phyloP scores from a whole-genome alignment of 2,113 vertebrate genomes.

The Nycticebus coucang region DNA sequence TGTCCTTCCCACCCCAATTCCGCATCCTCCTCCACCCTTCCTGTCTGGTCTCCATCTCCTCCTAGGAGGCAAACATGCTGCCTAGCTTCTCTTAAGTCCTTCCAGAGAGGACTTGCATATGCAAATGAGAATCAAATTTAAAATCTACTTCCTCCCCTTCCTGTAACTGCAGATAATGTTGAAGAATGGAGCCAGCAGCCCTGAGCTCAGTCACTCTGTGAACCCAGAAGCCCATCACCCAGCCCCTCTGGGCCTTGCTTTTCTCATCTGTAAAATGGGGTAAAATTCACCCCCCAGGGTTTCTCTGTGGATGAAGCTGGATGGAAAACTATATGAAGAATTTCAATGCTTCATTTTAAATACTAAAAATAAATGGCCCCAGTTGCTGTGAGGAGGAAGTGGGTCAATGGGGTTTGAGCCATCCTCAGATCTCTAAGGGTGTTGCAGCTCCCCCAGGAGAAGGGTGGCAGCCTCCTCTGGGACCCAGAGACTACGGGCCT shows the following conservation, averaged over 20 bases:
- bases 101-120: not conserved
- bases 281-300: not conserved
- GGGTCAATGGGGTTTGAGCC: not conserved
- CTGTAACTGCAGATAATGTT: not conserved
- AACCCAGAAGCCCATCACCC: not conserved
- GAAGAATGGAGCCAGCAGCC: not conserved
- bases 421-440: not conserved
- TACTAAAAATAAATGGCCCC: slow-evolving; percentile 7
- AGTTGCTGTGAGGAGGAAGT: not conserved
- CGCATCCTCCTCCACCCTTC: not conserved
- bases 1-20: not conserved
- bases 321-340: not conserved
- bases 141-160: slow-evolving; percentile 26
- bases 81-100: slow-evolving; percentile 30
- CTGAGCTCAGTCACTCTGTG: not conserved
- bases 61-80: not conserved
- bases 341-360: not conserved
- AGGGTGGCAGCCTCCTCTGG: not conserved
- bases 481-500: not conserved
- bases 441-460: not conserved
- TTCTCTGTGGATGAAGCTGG: not conserved
- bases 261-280: slow-evolving; percentile 39
- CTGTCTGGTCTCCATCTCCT: not conserved
- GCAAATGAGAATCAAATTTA: slow-evolving; percentile 68
- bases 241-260: not conserved